Percentiles rank a stretch among this genome's conserved stretches.
phyloP scores from a whole-genome alignment of 2,888 invertebrate genomes.

The Hermaeophaga mercurialis region DNA sequence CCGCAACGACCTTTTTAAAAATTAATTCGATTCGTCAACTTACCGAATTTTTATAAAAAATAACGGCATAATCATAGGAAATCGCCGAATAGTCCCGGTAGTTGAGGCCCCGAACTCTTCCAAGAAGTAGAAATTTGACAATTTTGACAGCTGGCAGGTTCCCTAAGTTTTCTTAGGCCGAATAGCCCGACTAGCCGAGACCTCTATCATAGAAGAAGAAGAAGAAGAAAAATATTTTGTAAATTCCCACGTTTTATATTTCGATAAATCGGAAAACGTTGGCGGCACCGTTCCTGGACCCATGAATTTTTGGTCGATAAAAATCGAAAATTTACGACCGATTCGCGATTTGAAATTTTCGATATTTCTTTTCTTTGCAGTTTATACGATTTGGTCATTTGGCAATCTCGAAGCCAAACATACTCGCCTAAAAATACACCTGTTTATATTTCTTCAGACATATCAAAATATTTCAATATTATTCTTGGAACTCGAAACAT shows the following conservation, averaged over 20 bases:
- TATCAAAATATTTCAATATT: constrained; percentile 38
- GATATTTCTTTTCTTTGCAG: constrained; percentile 15
- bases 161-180: too few species aligned
- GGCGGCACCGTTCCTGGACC: not conserved
- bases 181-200: too few species aligned
- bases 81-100: too few species aligned
- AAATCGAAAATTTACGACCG: constrained; percentile 5
- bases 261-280: too few species aligned
- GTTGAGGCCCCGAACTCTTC: too few species aligned
- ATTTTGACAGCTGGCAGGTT: too few species aligned
- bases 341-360: constrained; percentile 2
- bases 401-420: constrained; percentile 36
- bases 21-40: too few species aligned
- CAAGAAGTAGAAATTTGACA: too few species aligned
- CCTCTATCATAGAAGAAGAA: too few species aligned
- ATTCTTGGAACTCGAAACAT: constrained; percentile 32
- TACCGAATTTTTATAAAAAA: not conserved
- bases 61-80: not conserved
- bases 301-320: not conserved
- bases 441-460: constrained; percentile 34
- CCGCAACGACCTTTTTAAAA: not conserved
- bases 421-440: constrained; percentile 36
- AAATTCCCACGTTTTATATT: too few species aligned
- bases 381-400: constrained; percentile 30
- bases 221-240: too few species aligned